phyloP scores from a whole-genome alignment of 2,113 vertebrate genomes.

The Atractosteus spatula region DNA sequence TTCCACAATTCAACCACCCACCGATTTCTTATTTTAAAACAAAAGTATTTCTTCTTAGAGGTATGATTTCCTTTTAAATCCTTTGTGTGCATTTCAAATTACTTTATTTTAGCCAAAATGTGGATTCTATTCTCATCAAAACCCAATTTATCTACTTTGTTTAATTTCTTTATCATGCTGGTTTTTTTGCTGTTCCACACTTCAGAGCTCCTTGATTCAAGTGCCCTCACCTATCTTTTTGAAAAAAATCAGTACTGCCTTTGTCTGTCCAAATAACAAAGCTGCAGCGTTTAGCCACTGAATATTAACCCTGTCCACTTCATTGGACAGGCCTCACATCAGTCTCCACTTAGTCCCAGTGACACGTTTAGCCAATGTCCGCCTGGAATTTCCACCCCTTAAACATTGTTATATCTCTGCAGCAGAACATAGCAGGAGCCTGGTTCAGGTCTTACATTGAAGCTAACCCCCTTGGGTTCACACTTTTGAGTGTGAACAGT shows the following conservation, averaged over 20 bases:
- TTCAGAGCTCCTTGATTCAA: not conserved
- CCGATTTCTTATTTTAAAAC: constrained; percentile 12
- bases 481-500: not conserved
- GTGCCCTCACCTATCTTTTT: not conserved
- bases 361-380: too few species aligned
- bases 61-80: not conserved
- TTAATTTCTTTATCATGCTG: not conserved
- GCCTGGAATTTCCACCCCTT: too few species aligned
- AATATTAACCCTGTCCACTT: not conserved
- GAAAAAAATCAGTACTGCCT: constrained; percentile 3
- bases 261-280: not conserved
- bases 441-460: too few species aligned
- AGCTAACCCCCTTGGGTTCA: too few species aligned
- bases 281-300: not conserved
- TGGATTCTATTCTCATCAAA: constrained; percentile 2
- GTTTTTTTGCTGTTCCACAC: not conserved
- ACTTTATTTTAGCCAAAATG: not conserved
- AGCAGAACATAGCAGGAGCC: too few species aligned
- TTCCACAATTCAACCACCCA: not conserved
- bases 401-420: too few species aligned
- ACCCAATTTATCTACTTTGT: not conserved
- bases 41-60: not conserved
- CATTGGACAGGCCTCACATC: too few species aligned
- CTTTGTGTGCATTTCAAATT: constrained; percentile 4
- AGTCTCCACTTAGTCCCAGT: too few species aligned